Percentiles rank a stretch among this genome's conserved stretches.
These are phyloP conservation scores for Embiotoca jacksoni DNA, from an alignment of 2,113 vertebrate species.

Conservation along the genomic window DNA sequence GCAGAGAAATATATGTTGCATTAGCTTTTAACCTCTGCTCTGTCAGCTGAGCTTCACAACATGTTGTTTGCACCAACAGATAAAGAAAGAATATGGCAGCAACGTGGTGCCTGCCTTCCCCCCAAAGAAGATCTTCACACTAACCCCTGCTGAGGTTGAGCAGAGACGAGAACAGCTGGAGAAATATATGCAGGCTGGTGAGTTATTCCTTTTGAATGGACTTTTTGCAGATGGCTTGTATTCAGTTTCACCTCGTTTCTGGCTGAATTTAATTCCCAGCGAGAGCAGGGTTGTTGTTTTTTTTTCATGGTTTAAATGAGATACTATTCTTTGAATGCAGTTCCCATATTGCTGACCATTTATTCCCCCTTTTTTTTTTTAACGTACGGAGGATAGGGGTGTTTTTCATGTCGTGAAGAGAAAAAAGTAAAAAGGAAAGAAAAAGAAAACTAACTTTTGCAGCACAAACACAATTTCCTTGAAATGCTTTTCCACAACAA, in stretches of 20 bases:
- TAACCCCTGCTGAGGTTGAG: slow-evolving; percentile 95
- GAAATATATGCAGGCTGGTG: slow-evolving; percentile 99
- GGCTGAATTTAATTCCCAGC: slow-evolving; percentile 20
- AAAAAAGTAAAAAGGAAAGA: not conserved
- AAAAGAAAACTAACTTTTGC: slow-evolving; percentile 8
- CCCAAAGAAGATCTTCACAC: slow-evolving; percentile 98
- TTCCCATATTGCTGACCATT: not conserved
- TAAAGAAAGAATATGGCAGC: slow-evolving; percentile 95
- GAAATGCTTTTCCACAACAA: slow-evolving; percentile 44
- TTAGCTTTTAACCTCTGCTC: too few species aligned
- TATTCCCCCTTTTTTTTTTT: slow-evolving; percentile 2
- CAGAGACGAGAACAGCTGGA: slow-evolving; percentile 97
- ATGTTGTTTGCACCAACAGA: slow-evolving; percentile 76
- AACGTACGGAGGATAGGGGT: not conserved
- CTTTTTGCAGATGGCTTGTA: slow-evolving; percentile 33
- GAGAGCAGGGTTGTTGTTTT: not conserved
- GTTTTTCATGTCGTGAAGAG: not conserved
- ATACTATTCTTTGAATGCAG: slow-evolving; percentile 15
- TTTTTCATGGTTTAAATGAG: slow-evolving; percentile 10
- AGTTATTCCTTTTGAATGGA: slow-evolving; percentile 71
- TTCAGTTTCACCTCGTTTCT: slow-evolving; percentile 44
- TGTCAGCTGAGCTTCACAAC: not conserved
- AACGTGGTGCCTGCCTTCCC: slow-evolving; percentile 95
- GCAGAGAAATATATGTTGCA: not conserved
- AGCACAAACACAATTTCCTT: slow-evolving; percentile 15